These are phyloP conservation scores for Rutilus rutilus DNA, from an alignment of 2,113 vertebrate species.

Conservation along the genomic window DNA sequence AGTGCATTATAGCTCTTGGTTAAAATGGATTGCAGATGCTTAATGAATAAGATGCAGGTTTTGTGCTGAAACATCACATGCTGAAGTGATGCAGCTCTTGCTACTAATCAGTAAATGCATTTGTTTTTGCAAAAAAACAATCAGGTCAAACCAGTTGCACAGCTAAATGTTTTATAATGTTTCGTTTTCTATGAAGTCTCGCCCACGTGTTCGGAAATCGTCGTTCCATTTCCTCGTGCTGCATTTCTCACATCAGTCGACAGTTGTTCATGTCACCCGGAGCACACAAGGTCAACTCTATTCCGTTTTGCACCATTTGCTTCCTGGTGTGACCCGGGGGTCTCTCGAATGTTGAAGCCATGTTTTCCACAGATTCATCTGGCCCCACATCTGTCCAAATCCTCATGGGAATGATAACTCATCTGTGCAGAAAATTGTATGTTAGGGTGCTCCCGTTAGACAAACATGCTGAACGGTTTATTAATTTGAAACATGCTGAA, in stretches of 20 bases:
- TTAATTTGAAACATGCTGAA: no score
- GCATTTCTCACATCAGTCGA: constrained; percentile 1
- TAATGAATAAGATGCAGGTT: not conserved
- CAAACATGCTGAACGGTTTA: not conserved
- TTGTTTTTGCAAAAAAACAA: not conserved
- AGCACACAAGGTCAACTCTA: constrained; percentile 17
- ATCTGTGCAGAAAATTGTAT: not conserved
- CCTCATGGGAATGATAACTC: not conserved
- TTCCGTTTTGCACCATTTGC: constrained; percentile 22
- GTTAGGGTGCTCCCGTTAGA: not conserved
- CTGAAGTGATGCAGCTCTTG: not conserved
- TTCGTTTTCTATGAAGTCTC: not conserved
- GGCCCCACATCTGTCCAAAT: constrained; percentile 10
- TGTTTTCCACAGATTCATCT: constrained; percentile 39
- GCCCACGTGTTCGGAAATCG: not conserved
- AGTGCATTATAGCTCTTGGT: not conserved
- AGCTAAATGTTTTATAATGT: not conserved
- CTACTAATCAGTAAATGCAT: not conserved
- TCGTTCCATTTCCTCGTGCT: not conserved
- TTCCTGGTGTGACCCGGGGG: not conserved
- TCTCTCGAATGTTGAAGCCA: constrained; percentile 19
- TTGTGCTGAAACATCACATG: not conserved
- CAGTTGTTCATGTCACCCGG: not conserved
- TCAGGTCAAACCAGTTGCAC: not conserved
- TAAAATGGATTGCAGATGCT: not conserved